Percentiles rank a stretch among this genome's conserved stretches.
These are phyloP conservation scores for Periophthalmus modestus DNA, from an alignment of 2,113 vertebrate genomes.

Conservation along the genomic window DNA sequence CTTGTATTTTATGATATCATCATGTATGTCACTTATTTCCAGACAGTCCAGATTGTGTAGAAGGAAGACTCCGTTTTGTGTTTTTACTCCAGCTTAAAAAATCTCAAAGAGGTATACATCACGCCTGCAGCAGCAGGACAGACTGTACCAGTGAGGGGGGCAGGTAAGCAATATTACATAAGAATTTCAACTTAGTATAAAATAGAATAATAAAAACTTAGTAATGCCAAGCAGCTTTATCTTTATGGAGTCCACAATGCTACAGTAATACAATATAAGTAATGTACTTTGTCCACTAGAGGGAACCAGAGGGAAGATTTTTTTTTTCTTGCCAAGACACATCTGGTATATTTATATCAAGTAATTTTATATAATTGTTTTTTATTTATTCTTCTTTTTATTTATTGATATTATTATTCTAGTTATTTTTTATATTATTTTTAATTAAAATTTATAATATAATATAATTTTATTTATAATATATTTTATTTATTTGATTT, in stretches of 20 bases:
- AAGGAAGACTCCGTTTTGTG: conserved; percentile 85
- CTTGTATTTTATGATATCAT: neutral
- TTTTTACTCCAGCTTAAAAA: conserved; percentile 95
- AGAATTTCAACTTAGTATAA: neutral
- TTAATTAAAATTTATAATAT: too few relatives aligned
- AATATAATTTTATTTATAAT: too few relatives aligned
- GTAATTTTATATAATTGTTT: neutral
- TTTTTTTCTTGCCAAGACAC: neutral
- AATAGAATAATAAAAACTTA: too few relatives aligned
- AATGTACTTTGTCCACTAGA: neutral
- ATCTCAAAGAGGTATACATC: conserved; percentile 92
- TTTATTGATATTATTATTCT: neutral
- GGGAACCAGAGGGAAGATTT: neutral
- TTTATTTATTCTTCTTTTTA: too few relatives aligned
- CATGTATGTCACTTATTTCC: conserved; percentile 14
- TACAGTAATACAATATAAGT: neutral
- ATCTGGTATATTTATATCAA: neutral
- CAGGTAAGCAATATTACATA: conserved; percentile 79
- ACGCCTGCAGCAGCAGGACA: conserved; percentile 78
- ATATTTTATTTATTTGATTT: too few relatives aligned
- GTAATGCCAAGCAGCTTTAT: neutral
- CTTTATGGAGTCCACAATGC: neutral
- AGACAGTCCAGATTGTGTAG: conserved; percentile 91
- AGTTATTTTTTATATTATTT: neutral
- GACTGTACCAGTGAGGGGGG: conserved; percentile 83